Percentiles rank a stretch among this genome's conserved stretches.
Conservation (phyloP, 1,140 invertebrate genomes). For the Bombus affinis region DNA sequence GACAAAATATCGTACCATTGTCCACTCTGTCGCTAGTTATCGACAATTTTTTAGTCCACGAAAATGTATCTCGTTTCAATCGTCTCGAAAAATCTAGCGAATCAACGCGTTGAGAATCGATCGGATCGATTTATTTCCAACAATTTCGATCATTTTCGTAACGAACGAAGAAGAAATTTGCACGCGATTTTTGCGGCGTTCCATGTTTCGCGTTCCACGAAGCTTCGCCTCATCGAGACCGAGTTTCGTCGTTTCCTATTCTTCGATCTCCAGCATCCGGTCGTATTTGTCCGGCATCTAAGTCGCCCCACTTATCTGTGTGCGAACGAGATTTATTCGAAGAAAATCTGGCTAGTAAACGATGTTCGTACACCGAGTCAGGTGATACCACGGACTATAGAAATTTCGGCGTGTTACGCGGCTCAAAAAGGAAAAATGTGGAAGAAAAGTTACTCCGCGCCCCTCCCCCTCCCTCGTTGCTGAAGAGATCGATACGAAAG, state of each 20-base stretch:
- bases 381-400: not conserved
- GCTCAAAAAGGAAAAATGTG: conserved; percentile 54
- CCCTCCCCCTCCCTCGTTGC: not conserved
- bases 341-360: not conserved
- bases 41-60: no score
- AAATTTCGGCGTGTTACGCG: not conserved
- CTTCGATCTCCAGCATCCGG: not conserved
- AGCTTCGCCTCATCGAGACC: not conserved
- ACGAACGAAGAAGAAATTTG: no score
- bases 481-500: conserved; percentile 56
- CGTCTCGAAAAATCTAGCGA: no score
- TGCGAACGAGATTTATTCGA: not conserved
- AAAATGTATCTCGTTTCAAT: no score
- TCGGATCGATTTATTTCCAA: not conserved
- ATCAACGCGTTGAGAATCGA: no score
- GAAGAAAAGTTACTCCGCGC: conserved; percentile 55
- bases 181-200: no score
- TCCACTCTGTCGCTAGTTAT: no score
- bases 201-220: no score
- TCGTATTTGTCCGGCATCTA: no score
- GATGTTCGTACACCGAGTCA: not conserved
- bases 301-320: no score
- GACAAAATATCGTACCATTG: no score
- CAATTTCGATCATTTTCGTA: not conserved
- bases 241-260: not conserved